Evolutionary conservation across 2,113 vertebrate species (phyloP), one percentile per base, ranked within the genome.

Genomic region (Charadrius vociferus): DNA sequence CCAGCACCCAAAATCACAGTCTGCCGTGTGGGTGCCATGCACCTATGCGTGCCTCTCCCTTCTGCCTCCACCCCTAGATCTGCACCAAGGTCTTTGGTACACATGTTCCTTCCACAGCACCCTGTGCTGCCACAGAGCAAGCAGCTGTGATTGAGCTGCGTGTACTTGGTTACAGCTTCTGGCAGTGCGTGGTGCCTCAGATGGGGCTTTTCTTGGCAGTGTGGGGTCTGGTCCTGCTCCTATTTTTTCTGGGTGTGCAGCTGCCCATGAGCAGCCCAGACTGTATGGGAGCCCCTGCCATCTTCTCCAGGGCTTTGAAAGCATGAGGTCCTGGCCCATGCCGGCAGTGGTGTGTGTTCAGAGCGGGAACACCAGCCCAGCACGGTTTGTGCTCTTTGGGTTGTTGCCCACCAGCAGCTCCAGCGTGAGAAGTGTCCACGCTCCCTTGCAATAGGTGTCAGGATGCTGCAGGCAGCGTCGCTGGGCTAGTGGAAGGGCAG

Each of bases 81-180:
- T 67, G 55, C 65, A 49, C 37, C 3, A 8, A 85, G 26, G 17
- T 19, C 65, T 73, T 56, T 67, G 73, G 55, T 32, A 59, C 3
- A 5, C 0, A 0, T 1, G 3, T 27, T 12, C 9, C 41, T 45
- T 73, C 59, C 49, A 43, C 53, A 5, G 61, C 0, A 2, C 14
- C 30, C 45, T 43, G 18, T 0, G 4, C 22, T 75, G n/a, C 14
- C 6, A 3, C 27, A 14, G 3, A 62, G 71, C 43, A 56, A 74
- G 62, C 10, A 19, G 74, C 70, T 61, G 58, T 59, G 56, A n/a
- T 45, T 2, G 13, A 80, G 67, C 67, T 77, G 58, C 71, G 41
- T 93, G 39, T 36, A 58, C 55, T 58, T 91, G 62, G 43, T 80
- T 58, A 14, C 27, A 58, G 49, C 45, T 72, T 24, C 86, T 95